These are phyloP conservation scores for Galeruca laticollis DNA, from an alignment of 2,888 invertebrate genomes.

Conservation along the genomic window DNA sequence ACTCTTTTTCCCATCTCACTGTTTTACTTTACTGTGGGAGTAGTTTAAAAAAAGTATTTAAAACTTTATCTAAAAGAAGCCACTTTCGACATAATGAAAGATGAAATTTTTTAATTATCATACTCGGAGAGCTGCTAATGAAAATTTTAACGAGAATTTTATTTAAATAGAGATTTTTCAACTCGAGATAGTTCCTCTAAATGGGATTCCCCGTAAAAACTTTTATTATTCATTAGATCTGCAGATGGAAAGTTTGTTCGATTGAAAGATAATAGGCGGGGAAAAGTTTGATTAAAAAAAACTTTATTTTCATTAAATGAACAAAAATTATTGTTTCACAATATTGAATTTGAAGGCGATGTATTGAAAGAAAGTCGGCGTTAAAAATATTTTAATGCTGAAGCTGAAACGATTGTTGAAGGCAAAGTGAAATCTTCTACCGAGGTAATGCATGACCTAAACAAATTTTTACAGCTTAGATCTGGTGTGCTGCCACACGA, in stretches of 20 bases:
- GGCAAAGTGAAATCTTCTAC: too few relatives aligned
- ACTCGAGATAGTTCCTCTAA: slow-evolving; percentile 32
- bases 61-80: slow-evolving; percentile 38
- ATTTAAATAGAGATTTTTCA: slow-evolving; percentile 40
- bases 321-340: too few relatives aligned
- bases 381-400: too few relatives aligned
- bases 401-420: too few relatives aligned
- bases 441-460: too few relatives aligned
- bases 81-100: slow-evolving; percentile 46
- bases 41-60: slow-evolving; percentile 40
- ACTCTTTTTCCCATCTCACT: neutral
- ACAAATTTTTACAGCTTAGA: too few relatives aligned
- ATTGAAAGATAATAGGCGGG: slow-evolving; percentile 22
- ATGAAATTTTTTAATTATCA: slow-evolving; percentile 53
- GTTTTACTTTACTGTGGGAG: neutral
- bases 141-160: slow-evolving; percentile 47
- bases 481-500: too few relatives aligned
- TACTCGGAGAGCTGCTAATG: slow-evolving; percentile 43
- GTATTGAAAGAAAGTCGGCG: too few relatives aligned
- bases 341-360: too few relatives aligned
- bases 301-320: too few relatives aligned
- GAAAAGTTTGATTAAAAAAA: slow-evolving; percentile 2
- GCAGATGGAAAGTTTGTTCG: slow-evolving; percentile 21
- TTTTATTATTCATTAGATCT: slow-evolving; percentile 34
- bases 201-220: slow-evolving; percentile 20